Evolutionary conservation across 2,888 invertebrate genomes (phyloP), one percentile per base, ranked within the genome.

Genomic region (Chymomyza procnemis): DNA sequence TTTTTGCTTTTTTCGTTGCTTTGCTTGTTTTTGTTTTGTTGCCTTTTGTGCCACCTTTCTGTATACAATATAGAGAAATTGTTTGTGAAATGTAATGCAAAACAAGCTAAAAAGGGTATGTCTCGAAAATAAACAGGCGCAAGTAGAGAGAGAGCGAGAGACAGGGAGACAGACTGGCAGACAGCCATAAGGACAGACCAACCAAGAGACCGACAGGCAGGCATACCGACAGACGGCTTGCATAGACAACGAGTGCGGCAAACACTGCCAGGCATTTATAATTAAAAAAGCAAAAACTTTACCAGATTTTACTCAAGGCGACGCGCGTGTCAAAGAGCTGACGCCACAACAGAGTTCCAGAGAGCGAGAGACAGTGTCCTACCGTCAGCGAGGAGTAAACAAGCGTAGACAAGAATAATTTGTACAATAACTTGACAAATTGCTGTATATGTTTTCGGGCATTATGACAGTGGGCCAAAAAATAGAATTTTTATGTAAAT

Each of bases 391-490:
- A 22, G 57, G 55, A 71, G 48, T 50, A 22, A 21, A 48, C 21
- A 34, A 57, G 30, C 57, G 50, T 18, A 85, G 87, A 87, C 87
- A 84, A 79, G 79, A 83, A 85, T 87, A 83, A 83, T 83, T 87
- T 82, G 67, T 63, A 81, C 87, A 81, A 79, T 79, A 87, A 82
- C 83, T 82, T 80, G 80, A 83, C 87, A 83, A 83, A 80, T 82
- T 78, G 82, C 78, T 58, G 64, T 80, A 71, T 47, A 22, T 60
- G 60, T 19, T 41, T 41, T 41, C 34, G 34, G 34, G 34, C 34
- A 12, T 5, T 12, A 41, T 3, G 12, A 41, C 34, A 12, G 34
- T 41, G 34, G 34, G 34, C 34, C 34, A 41, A 41, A 26, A 41
- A 12, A 9, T 9, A 41, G 3, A 3, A 41, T 12, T 12, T 6